Evolutionary conservation across 2,888 invertebrate species (phyloP).

Genomic region (Embidobia sp.): DNA sequence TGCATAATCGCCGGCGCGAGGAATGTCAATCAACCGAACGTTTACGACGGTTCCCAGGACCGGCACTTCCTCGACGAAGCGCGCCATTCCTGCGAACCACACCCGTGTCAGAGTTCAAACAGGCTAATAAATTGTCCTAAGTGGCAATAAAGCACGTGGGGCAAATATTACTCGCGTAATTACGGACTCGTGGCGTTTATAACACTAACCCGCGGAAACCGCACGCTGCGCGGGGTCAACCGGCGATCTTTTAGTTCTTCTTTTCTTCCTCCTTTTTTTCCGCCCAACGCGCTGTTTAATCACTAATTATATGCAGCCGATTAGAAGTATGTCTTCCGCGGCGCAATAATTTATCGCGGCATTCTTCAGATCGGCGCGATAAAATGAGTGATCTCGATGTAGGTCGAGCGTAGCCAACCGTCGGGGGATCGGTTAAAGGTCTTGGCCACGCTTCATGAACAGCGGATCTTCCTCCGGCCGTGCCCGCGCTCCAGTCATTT

Average conservation of each 20-base stretch:
- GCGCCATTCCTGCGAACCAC: conserved; percentile 68
- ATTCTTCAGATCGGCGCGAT: conserved; percentile 1
- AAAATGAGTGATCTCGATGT: conserved; percentile 19
- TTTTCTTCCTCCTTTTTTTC: conserved; percentile 17
- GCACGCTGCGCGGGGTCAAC: conserved; percentile 18
- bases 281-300: background rate
- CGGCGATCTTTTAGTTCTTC: background rate
- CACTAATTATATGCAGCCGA: conserved; percentile 27
- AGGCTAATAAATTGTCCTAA: conserved; percentile 72
- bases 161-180: conserved; percentile 73
- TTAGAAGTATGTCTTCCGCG: background rate
- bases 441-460: conserved; percentile 58
- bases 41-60: conserved; percentile 59
- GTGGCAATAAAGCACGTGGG: conserved; percentile 67
- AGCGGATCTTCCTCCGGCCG: conserved; percentile 24
- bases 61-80: conserved; percentile 64
- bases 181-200: conserved; percentile 70
- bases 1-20: conserved; percentile 11
- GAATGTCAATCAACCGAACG: conserved; percentile 18
- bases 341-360: conserved; percentile 6
- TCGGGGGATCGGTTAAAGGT: conserved; percentile 39
- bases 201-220: conserved; percentile 42
- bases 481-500: conserved; percentile 1
- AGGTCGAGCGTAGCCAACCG: background rate
- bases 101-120: conserved; percentile 75